Percentiles rank a stretch among this genome's conserved stretches.
Conservation (phyloP, 1,140 invertebrate genomes). For the Caenorhabditis tropicalis region DNA sequence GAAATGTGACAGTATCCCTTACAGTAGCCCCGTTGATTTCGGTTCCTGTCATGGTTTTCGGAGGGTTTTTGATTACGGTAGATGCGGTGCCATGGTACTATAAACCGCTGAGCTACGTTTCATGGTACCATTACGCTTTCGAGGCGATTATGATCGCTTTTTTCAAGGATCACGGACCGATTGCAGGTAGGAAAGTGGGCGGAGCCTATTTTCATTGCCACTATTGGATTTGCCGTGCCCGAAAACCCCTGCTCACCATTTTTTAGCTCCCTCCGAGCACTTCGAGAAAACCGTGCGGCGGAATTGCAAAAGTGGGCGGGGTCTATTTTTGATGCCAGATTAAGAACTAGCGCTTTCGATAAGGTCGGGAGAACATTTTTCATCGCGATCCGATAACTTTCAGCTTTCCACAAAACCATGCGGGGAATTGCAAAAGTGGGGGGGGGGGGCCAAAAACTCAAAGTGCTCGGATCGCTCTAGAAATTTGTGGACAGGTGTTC, state of each 20-base stretch:
- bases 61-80: constrained; percentile 90
- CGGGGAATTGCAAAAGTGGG: too few species aligned
- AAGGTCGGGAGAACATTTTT: too few species aligned
- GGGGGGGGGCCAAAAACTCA: too few species aligned
- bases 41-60: constrained; percentile 89
- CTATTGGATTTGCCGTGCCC: background rate
- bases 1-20: constrained; percentile 83
- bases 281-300: background rate
- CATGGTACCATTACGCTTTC: constrained; percentile 92
- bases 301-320: background rate
- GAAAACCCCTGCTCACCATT: background rate
- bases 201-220: too few species aligned
- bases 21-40: constrained; percentile 89
- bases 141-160: constrained; percentile 76
- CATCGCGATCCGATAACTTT: too few species aligned
- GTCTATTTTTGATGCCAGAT: background rate
- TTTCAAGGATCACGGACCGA: background rate
- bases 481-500: background rate
- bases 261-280: background rate
- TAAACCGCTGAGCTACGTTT: constrained; percentile 88
- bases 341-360: too few species aligned
- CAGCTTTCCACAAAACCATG: too few species aligned
- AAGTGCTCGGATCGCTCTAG: background rate
- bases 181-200: background rate
- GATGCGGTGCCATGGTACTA: constrained; percentile 86